phyloP scores from a whole-genome alignment of 2,797 vertebrate species.

The Tauraco hartlaubi region DNA sequence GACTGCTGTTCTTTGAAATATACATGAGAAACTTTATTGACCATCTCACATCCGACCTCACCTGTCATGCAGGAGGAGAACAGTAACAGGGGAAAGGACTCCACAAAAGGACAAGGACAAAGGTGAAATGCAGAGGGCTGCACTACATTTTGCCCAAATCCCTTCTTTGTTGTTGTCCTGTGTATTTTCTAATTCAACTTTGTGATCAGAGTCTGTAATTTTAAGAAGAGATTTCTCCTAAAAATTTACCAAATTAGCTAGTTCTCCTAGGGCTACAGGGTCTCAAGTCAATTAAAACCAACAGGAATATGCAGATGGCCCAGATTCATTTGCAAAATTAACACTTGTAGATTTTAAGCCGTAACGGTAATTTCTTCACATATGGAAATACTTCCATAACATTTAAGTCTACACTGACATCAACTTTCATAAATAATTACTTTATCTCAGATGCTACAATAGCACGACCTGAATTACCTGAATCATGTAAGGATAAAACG shows the following conservation, averaged over 20 bases:
- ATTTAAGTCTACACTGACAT: background rate
- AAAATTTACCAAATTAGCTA: background rate
- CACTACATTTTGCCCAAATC: background rate
- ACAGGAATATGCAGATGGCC: background rate
- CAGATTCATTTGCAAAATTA: background rate
- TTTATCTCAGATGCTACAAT: background rate
- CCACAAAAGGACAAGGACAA: constrained; percentile 48
- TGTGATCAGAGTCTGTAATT: background rate
- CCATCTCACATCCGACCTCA: constrained; percentile 63
- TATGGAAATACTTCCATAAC: background rate
- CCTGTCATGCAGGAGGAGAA: constrained; percentile 61
- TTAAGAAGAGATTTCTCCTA: background rate
- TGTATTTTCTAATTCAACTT: background rate
- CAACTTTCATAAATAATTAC: background rate
- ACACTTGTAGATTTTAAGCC: background rate
- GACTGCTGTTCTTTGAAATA: constrained; percentile 78
- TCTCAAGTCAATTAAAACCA: background rate
- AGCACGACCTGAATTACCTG: background rate
- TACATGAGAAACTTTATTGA: constrained; percentile 76
- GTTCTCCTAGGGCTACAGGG: background rate
- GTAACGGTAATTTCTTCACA: background rate
- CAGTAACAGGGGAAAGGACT: constrained; percentile 33
- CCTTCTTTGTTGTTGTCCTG: background rate
- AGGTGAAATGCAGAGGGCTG: constrained; percentile 49
- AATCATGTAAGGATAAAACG: background rate